phyloP scores from a whole-genome alignment of 2,113 vertebrate genomes.

The Coracopsis vasa region DNA sequence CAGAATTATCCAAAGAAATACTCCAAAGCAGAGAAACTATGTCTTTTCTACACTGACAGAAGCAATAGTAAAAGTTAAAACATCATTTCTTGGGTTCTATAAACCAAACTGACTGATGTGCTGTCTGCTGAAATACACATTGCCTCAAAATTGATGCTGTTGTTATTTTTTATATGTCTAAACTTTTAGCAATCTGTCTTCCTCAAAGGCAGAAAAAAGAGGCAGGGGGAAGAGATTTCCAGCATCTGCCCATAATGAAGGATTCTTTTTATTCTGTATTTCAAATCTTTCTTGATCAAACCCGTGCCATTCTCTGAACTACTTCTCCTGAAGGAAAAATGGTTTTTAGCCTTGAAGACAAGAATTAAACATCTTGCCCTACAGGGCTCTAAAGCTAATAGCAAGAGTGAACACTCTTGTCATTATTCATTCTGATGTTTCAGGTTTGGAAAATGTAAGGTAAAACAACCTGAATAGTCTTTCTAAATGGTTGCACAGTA shows the following conservation, averaged over 20 bases:
- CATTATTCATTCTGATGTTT: slow-evolving; percentile 30
- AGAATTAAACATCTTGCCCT: slow-evolving; percentile 18
- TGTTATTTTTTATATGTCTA: slow-evolving; percentile 37
- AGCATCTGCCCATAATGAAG: neutral
- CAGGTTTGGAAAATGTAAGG: slow-evolving; percentile 17
- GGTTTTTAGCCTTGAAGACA: slow-evolving; percentile 19
- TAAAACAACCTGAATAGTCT: neutral
- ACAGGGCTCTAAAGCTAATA: slow-evolving; percentile 19
- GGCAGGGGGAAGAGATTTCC: neutral
- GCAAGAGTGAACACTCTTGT: neutral
- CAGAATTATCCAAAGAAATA: neutral
- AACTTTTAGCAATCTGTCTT: slow-evolving; percentile 29
- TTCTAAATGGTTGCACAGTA: neutral
- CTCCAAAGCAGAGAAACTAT: neutral
- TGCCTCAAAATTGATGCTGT: slow-evolving; percentile 47
- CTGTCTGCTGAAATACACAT: slow-evolving; percentile 49
- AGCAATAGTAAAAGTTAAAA: slow-evolving; percentile 51
- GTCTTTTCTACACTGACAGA: slow-evolving; percentile 33
- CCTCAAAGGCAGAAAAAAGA: slow-evolving; percentile 17
- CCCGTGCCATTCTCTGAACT: neutral
- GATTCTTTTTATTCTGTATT: slow-evolving; percentile 10
- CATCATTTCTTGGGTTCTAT: slow-evolving; percentile 31
- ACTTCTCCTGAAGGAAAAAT: neutral
- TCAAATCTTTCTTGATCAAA: slow-evolving; percentile 38
- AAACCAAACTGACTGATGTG: slow-evolving; percentile 55